Percentiles rank a stretch among this genome's conserved stretches.
These are phyloP conservation scores for Himalopsyche tibetana DNA, from an alignment of 2,888 invertebrate species.

Conservation along the genomic window DNA sequence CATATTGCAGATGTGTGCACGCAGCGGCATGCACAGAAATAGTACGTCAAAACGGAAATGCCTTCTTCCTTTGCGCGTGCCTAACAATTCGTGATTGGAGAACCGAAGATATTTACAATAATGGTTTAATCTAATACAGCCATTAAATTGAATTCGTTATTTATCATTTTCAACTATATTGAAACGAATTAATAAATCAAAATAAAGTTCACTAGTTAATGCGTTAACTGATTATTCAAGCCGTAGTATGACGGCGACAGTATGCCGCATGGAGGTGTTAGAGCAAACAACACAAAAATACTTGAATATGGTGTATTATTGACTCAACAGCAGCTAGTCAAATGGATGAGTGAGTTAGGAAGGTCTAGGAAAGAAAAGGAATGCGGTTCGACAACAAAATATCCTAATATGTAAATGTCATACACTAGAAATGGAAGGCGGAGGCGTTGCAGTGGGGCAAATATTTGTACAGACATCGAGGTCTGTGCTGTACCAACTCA, in stretches of 20 bases:
- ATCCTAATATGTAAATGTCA: slow-evolving; percentile 34
- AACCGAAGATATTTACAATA: background rate
- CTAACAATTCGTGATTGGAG: background rate
- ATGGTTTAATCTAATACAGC: background rate
- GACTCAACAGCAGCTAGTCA: slow-evolving; percentile 34
- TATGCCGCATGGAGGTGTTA: background rate
- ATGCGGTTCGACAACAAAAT: slow-evolving; percentile 26
- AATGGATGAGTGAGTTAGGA: slow-evolving; percentile 30
- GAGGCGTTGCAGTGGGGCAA: background rate
- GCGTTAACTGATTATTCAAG: no score
- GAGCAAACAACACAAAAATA: background rate
- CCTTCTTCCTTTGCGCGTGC: background rate
- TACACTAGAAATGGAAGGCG: slow-evolving; percentile 31
- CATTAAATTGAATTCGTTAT: no score
- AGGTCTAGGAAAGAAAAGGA: slow-evolving; percentile 22
- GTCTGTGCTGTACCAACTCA: background rate
- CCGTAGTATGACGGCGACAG: background rate
- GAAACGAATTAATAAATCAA: background rate
- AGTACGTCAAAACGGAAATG: slow-evolving; percentile 7
- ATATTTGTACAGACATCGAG: slow-evolving; percentile 1
- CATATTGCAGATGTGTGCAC: no score
- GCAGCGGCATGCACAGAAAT: background rate
- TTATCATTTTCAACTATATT: background rate
- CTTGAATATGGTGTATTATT: background rate
- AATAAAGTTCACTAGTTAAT: background rate